These are phyloP conservation scores for Parasteatoda tepidariorum DNA, from an alignment of 1,140 invertebrate genomes.

Conservation along the genomic window DNA sequence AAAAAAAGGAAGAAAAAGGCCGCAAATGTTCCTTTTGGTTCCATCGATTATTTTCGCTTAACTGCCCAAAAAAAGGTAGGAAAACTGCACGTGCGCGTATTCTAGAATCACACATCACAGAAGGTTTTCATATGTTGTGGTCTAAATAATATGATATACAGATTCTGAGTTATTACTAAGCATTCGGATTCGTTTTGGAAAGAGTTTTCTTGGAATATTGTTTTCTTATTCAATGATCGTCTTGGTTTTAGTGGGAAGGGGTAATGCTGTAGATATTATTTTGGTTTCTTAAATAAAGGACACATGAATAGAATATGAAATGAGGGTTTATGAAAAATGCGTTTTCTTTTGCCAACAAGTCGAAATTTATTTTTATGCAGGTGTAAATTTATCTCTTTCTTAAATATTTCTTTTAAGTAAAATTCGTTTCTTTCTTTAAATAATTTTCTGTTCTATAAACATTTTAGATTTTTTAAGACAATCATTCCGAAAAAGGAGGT, in stretches of 20 bases:
- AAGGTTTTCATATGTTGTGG: not conserved
- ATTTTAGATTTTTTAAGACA: no score
- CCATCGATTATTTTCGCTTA: conserved; percentile 51
- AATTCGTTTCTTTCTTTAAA: no score
- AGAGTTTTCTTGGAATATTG: not conserved
- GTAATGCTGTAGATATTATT: no score
- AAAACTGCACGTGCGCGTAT: conserved; percentile 33
- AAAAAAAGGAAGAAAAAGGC: conserved; percentile 34
- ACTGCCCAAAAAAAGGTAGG: not conserved
- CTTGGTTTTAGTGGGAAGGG: not conserved
- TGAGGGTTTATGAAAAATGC: no score
- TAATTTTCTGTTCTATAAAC: no score
- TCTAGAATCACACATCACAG: conserved; percentile 27
- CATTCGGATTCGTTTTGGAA: not conserved
- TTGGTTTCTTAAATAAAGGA: no score
- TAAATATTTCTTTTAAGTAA: no score
- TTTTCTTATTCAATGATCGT: not conserved
- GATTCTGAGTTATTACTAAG: conserved; percentile 1
- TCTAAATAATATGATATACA: conserved; percentile 21
- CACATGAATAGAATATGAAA: no score
- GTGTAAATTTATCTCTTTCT: no score
- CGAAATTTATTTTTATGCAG: no score
- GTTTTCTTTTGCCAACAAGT: no score
- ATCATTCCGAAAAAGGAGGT: no score
- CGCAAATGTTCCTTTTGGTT: conserved; percentile 44